These are phyloP conservation scores for Oreocharis arfaki DNA, from an alignment of 2,113 vertebrate species.

Conservation along the genomic window DNA sequence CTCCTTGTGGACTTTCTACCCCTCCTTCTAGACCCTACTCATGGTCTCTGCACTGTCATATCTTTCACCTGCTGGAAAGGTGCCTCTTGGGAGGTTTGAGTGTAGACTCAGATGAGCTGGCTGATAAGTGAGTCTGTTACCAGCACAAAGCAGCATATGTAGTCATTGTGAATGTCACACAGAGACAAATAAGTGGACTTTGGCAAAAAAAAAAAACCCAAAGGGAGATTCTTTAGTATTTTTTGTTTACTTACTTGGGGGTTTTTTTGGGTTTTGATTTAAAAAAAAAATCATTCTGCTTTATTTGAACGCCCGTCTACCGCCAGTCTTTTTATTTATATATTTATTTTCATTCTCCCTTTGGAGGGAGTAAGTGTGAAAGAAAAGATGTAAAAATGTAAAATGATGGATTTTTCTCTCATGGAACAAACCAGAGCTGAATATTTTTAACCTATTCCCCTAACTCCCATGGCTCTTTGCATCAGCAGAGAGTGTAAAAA, in stretches of 20 bases:
- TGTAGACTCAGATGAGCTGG: neutral
- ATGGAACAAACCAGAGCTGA: neutral
- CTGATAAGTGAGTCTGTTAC: neutral
- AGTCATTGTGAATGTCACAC: neutral
- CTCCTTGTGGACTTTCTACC: neutral
- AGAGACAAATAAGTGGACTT: neutral
- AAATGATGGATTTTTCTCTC: neutral
- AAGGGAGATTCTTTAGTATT: neutral
- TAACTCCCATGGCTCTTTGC: neutral
- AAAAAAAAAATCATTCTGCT: neutral
- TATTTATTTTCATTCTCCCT: neutral
- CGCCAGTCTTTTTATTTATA: neutral
- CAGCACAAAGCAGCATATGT: neutral
- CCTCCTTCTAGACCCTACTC: neutral
- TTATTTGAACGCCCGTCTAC: neutral
- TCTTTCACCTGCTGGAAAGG: neutral
- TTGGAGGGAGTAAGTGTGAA: neutral
- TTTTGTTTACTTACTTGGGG: neutral
- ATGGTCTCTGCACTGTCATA: neutral
- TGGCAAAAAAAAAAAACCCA: neutral
- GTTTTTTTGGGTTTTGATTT: neutral
- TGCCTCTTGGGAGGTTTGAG: neutral
- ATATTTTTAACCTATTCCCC: neutral
- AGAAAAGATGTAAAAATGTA: neutral
- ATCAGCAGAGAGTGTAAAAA: slow-evolving; percentile 9